Evolutionary conservation across 2,113 vertebrate genomes (phyloP).

Genomic region (Oxygymnocypris stewartii): DNA sequence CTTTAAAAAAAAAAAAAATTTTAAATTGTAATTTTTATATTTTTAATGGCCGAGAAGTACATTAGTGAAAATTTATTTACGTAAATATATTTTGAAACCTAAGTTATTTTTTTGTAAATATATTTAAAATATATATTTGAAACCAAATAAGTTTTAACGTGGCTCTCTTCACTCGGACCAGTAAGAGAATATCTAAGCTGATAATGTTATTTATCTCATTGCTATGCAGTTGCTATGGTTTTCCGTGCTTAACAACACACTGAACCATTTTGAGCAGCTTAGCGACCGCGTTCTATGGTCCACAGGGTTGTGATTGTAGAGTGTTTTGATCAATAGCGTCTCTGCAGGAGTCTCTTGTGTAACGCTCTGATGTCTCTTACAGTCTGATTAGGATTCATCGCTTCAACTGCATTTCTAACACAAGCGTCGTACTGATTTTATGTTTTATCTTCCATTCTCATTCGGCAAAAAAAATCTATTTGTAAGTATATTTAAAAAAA

Average conservation of each 20-base stretch:
- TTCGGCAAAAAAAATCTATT: too few relatives aligned
- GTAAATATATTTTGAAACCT: too few relatives aligned
- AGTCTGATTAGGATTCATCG: constrained; percentile 59
- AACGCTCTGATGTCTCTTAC: constrained; percentile 68
- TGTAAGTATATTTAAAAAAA: too few relatives aligned
- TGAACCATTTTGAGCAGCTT: not conserved
- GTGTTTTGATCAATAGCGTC: not conserved
- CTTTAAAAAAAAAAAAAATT: too few relatives aligned
- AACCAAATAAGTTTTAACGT: too few relatives aligned
- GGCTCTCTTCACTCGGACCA: too few relatives aligned
- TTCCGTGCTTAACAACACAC: not conserved
- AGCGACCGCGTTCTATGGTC: too few relatives aligned
- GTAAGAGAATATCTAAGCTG: not conserved
- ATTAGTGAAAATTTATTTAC: too few relatives aligned
- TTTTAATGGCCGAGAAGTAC: too few relatives aligned
- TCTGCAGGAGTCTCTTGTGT: constrained; percentile 58
- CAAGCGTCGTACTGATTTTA: constrained; percentile 32
- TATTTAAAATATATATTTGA: too few relatives aligned
- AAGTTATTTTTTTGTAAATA: too few relatives aligned
- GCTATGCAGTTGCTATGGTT: not conserved
- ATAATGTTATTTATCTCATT: not conserved
- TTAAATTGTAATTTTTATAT: too few relatives aligned
- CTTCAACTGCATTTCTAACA: constrained; percentile 51
- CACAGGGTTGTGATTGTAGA: not conserved
- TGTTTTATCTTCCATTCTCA: not conserved